Percentiles rank a stretch among this genome's conserved stretches.
Conservation (phyloP, 2,797 vertebrate species). For the Sebastes diaconus region DNA sequence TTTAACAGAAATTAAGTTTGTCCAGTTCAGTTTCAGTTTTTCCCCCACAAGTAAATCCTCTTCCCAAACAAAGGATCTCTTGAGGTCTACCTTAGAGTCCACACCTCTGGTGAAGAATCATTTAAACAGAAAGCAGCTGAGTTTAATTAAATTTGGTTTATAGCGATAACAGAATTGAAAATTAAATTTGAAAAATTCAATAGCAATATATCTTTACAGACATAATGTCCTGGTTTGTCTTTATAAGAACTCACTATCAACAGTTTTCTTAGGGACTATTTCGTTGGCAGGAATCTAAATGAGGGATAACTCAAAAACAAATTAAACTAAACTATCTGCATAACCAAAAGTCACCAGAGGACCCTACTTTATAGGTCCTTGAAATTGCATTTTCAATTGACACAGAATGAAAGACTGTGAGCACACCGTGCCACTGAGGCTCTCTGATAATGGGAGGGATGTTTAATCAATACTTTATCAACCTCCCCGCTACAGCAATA, state of each 20-base stretch:
- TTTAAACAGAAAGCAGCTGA: background rate
- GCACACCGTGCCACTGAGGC: constrained; percentile 10
- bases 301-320: background rate
- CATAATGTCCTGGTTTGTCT: background rate
- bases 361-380: background rate
- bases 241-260: background rate
- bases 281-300: background rate
- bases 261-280: background rate
- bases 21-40: background rate
- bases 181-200: background rate
- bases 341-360: background rate
- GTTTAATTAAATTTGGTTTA: background rate
- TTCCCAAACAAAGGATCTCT: background rate
- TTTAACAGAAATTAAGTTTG: background rate
- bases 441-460: constrained; percentile 32
- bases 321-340: background rate
- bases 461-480: constrained; percentile 71
- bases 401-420: background rate
- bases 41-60: background rate
- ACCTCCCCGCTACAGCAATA: constrained; percentile 16
- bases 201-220: background rate
- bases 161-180: background rate
- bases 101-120: background rate
- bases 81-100: background rate
- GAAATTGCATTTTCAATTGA: constrained; percentile 39